phyloP scores from a whole-genome alignment of 2,113 vertebrate genomes.

The Rousettus leschenaultii region DNA sequence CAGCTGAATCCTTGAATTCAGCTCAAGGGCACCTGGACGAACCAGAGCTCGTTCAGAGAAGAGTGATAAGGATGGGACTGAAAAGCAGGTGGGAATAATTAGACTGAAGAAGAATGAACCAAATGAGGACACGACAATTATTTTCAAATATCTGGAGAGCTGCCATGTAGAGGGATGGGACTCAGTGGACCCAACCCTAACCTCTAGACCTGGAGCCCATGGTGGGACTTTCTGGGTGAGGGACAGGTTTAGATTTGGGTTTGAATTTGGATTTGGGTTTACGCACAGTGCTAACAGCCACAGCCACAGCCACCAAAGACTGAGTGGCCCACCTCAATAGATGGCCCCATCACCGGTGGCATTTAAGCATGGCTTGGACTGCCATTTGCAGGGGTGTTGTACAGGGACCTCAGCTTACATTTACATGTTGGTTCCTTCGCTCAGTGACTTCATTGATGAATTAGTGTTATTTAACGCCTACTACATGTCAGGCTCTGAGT shows the following conservation, averaged over 20 bases:
- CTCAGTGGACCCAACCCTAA: too few relatives aligned
- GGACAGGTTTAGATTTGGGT: background rate
- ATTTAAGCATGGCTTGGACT: background rate
- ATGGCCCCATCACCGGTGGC: accelerated
- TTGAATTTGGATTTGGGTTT: background rate
- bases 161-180: accelerated
- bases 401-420: accelerated
- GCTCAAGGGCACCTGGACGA: background rate
- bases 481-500: background rate
- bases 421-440: background rate
- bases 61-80: accelerated
- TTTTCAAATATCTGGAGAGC: background rate
- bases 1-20: background rate
- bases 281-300: accelerated
- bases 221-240: background rate
- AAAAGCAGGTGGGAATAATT: background rate
- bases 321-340: background rate
- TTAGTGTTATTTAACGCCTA: background rate
- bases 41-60: background rate
- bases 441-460: accelerated
- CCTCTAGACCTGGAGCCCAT: accelerated
- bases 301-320: background rate
- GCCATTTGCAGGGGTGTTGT: background rate
- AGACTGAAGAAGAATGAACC: background rate
- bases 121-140: accelerated